Conservation (phyloP, 1,140 invertebrate species). For the Bradynema listronoti region DNA sequence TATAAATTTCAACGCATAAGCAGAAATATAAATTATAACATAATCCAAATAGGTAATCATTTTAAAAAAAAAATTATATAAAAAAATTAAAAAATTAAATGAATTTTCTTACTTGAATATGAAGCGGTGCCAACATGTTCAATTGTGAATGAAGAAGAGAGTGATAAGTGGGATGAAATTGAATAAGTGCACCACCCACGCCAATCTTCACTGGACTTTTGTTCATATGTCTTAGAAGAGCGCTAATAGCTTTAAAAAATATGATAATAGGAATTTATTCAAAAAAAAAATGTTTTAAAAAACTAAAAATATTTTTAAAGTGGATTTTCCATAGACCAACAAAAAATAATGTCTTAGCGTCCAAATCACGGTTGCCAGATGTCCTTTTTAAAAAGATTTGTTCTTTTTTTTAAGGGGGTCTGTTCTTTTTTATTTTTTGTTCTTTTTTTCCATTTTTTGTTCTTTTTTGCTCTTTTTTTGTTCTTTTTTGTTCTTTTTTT, state of each 20-base stretch:
- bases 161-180: conserved; percentile 57
- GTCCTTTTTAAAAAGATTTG: no score
- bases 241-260: conserved; percentile 48
- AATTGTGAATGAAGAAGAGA: conserved; percentile 47
- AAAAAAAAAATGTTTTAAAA: no score
- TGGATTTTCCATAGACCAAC: not conserved
- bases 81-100: conserved; percentile 7
- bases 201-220: conserved; percentile 48
- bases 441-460: no score
- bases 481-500: no score
- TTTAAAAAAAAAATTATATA: not conserved
- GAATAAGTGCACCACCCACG: conserved; percentile 55
- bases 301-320: conserved; percentile 1
- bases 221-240: conserved; percentile 51
- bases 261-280: no score
- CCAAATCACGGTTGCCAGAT: no score
- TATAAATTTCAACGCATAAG: not conserved
- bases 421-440: no score
- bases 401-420: no score
- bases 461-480: no score
- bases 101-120: conserved; percentile 36
- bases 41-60: no score
- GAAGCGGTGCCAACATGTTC: conserved; percentile 44
- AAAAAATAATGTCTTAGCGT: not conserved
- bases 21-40: conserved; percentile 6